Evolutionary conservation across 2,113 vertebrate species (phyloP).

Genomic region (Coregonus clupeaformis): DNA sequence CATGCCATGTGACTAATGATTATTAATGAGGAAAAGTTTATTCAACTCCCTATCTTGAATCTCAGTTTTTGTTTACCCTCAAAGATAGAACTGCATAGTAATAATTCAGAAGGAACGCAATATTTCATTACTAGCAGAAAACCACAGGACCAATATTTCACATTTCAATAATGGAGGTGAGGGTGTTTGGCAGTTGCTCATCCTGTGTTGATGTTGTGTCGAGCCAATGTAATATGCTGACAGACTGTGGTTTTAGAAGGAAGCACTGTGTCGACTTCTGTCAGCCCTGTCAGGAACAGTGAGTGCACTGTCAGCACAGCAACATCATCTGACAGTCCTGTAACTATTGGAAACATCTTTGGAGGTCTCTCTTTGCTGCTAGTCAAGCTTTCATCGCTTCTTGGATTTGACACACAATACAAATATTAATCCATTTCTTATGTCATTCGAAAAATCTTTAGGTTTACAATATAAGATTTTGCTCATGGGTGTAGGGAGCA

Average conservation of each 20-base stretch:
- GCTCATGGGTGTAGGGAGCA: too few species aligned
- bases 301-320: constrained; percentile 24
- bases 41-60: neutral
- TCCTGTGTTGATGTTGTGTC: constrained; percentile 1
- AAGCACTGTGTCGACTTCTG: constrained; percentile 17
- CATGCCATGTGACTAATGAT: neutral
- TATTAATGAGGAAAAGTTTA: neutral
- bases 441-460: too few species aligned
- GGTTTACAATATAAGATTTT: too few species aligned
- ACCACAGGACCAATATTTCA: constrained; percentile 8
- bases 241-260: constrained; percentile 8
- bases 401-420: neutral
- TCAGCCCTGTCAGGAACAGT: constrained; percentile 19
- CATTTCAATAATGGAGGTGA: neutral
- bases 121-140: constrained; percentile 1
- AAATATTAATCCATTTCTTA: too few species aligned
- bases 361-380: constrained; percentile 9
- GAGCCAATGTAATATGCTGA: neutral
- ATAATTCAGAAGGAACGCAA: neutral
- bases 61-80: neutral
- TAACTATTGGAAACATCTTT: neutral
- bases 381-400: neutral
- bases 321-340: constrained; percentile 13
- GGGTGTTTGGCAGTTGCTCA: constrained; percentile 17
- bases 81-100: neutral